phyloP scores from a whole-genome alignment of 2,113 vertebrate species.

The Hippopotamus amphibius region DNA sequence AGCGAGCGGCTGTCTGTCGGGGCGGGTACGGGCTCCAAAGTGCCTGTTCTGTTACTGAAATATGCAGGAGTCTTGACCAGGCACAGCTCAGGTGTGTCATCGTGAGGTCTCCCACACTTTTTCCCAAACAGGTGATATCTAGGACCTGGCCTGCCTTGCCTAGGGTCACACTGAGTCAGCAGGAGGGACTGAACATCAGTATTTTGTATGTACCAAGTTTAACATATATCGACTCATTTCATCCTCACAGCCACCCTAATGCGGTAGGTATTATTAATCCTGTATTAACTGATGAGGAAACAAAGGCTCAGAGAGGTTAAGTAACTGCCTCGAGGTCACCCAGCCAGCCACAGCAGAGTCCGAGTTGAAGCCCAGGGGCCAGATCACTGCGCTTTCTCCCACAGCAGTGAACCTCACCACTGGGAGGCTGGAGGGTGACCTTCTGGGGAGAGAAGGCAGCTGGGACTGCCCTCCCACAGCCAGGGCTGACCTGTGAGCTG shows the following conservation, averaged over 20 bases:
- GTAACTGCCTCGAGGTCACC: not conserved
- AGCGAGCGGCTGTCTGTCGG: fast-evolving
- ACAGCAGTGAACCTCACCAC: not conserved
- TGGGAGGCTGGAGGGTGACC: not conserved
- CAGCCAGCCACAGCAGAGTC: not conserved
- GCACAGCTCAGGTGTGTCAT: not conserved
- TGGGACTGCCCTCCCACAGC: not conserved
- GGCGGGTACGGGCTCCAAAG: fast-evolving
- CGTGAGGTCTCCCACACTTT: not conserved
- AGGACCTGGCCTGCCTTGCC: not conserved
- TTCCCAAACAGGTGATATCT: not conserved
- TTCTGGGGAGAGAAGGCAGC: not conserved
- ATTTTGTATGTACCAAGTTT: not conserved
- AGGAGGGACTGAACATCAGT: not conserved
- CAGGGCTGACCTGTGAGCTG: not conserved
- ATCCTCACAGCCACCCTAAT: not conserved
- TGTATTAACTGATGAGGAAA: not conserved
- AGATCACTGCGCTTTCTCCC: not conserved
- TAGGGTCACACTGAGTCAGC: not conserved
- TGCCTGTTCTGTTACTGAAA: not conserved
- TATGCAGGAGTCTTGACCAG: fast-evolving
- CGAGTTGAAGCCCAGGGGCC: not conserved
- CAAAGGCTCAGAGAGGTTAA: not conserved
- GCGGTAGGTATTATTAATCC: not conserved
- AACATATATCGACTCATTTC: not conserved